A percentile compares a stretch with the other conserved stretches of the same genome.
These are phyloP conservation scores for Sinotaia quadrata DNA, from an alignment of 2,888 invertebrate species.

Conservation along the genomic window DNA sequence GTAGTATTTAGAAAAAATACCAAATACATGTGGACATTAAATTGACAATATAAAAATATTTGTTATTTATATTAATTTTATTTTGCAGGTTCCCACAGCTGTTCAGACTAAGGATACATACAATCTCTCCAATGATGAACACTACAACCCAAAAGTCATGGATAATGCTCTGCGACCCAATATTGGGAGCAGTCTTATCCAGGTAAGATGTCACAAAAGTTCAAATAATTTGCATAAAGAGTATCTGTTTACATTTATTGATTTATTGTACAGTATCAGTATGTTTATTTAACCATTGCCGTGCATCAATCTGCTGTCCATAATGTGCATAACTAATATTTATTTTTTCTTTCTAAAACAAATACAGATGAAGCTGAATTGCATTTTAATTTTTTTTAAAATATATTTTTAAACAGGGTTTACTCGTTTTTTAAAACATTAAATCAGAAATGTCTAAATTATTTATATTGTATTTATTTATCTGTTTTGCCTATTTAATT, in stretches of 20 bases:
- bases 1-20: too few relatives aligned
- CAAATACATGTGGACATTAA: too few relatives aligned
- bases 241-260: neutral
- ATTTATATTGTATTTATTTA: too few relatives aligned
- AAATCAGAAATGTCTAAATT: too few relatives aligned
- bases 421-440: too few relatives aligned
- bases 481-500: too few relatives aligned
- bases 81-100: conserved; percentile 29
- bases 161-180: conserved; percentile 72
- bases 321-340: neutral
- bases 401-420: too few relatives aligned
- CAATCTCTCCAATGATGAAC: conserved; percentile 98
- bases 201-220: conserved; percentile 47
- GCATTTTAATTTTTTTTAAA: too few relatives aligned
- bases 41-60: neutral
- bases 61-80: neutral
- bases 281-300: neutral
- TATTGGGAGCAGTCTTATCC: conserved; percentile 85
- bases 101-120: conserved; percentile 87
- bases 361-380: too few relatives aligned
- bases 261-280: neutral
- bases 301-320: neutral
- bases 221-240: neutral
- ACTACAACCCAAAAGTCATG: conserved; percentile 82
- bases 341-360: too few relatives aligned